phyloP scores from a whole-genome alignment of 2,888 invertebrate species.

The Phaedon cochleariae region DNA sequence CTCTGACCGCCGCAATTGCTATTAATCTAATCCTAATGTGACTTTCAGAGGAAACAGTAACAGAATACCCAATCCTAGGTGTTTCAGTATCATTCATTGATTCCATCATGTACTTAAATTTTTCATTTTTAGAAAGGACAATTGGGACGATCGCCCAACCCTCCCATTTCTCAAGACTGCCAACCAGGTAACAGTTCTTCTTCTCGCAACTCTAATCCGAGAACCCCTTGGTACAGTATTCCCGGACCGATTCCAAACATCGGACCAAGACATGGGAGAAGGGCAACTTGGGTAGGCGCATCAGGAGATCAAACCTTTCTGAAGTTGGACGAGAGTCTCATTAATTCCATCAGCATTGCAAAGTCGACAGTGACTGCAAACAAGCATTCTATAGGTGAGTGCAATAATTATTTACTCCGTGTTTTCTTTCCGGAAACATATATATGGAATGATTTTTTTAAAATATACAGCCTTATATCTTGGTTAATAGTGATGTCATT shows the following conservation, averaged over 20 bases:
- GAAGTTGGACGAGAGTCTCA: conserved; percentile 90
- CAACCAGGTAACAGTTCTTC: conserved; percentile 58
- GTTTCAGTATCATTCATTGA: no score
- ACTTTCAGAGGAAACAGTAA: no score
- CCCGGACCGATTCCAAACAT: conserved; percentile 82
- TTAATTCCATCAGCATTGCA: conserved; percentile 88
- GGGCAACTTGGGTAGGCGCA: conserved; percentile 93
- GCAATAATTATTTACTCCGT: not conserved
- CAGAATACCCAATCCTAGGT: no score
- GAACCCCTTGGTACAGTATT: conserved; percentile 74
- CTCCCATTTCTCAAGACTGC: conserved; percentile 53
- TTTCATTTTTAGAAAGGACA: conserved; percentile 67
- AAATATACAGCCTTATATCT: no score
- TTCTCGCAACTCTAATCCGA: conserved; percentile 54
- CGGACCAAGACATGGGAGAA: conserved; percentile 85
- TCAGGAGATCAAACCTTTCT: conserved; percentile 97
- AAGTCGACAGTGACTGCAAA: conserved; percentile 91
- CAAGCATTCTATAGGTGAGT: conserved; percentile 80
- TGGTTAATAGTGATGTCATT: no score
- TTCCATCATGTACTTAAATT: not conserved
- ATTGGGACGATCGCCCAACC: conserved; percentile 65
- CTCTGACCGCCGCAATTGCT: no score
- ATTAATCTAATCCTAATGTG: no score
- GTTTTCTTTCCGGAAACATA: not conserved
- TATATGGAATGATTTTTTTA: no score